phyloP scores from a whole-genome alignment of 2,113 vertebrate species.

The Mellivora capensis region DNA sequence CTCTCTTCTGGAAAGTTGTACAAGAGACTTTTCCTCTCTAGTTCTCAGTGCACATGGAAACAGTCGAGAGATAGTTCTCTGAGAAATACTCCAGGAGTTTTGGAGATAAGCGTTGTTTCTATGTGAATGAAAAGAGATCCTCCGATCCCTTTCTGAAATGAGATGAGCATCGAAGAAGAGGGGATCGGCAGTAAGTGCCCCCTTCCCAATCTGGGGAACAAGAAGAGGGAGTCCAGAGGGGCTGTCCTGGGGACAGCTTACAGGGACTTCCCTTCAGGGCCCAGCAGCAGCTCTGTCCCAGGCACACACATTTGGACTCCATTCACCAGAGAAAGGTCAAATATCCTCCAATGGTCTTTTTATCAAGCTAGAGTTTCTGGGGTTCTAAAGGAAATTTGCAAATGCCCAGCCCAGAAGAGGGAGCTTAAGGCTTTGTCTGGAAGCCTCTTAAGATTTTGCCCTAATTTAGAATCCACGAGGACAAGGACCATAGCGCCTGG shows the following conservation, averaged over 20 bases:
- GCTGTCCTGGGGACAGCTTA: background rate
- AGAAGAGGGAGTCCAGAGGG: background rate
- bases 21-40: no score
- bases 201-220: background rate
- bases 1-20: background rate
- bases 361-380: background rate
- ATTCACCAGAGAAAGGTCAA: background rate
- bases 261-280: background rate
- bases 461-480: background rate
- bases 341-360: background rate
- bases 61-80: background rate
- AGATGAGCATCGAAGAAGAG: background rate
- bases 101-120: background rate
- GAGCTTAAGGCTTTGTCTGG: background rate
- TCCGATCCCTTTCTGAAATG: background rate
- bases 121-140: background rate
- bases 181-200: background rate
- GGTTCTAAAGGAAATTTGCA: background rate
- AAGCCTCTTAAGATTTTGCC: background rate
- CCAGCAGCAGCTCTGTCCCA: background rate
- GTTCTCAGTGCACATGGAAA: background rate
- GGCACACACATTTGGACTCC: background rate
- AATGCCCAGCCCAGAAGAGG: background rate
- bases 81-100: background rate
- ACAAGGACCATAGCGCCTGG: background rate